A percentile compares a stretch with the other conserved stretches of the same genome.
Evolutionary conservation across 2,113 vertebrate genomes (phyloP).

Genomic region (Miniopterus natalensis): DNA sequence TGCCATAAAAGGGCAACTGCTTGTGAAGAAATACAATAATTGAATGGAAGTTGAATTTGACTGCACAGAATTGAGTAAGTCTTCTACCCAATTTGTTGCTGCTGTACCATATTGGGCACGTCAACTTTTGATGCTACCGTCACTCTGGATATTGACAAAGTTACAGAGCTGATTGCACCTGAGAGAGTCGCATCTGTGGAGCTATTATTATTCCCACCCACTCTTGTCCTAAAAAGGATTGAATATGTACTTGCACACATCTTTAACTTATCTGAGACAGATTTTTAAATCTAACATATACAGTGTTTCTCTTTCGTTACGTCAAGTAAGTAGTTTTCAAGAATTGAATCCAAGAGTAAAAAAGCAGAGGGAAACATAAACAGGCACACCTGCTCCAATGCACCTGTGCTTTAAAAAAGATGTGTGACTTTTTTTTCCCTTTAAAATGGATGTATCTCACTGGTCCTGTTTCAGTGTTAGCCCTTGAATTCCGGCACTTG

Average conservation of each 20-base stretch:
- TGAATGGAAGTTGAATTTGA: neutral
- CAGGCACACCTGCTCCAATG: neutral
- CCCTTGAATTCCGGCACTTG: neutral
- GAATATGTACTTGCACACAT: neutral
- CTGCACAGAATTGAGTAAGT: neutral
- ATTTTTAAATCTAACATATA: constrained; percentile 52
- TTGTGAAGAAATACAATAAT: neutral
- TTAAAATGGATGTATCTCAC: neutral
- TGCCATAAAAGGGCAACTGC: neutral
- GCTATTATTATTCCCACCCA: neutral
- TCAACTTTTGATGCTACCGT: neutral
- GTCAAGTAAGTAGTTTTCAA: constrained; percentile 35
- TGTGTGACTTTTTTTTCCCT: neutral
- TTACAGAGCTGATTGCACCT: neutral
- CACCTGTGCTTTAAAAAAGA: constrained; percentile 10
- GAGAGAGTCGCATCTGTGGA: neutral
- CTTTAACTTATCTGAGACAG: constrained; percentile 19
- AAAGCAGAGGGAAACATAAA: neutral
- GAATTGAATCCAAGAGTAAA: constrained; percentile 36
- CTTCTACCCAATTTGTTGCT: neutral
- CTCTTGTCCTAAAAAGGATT: neutral
- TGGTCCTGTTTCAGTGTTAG: neutral
- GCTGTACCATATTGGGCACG: neutral
- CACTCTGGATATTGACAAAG: neutral
- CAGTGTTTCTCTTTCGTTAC: neutral